Evolutionary conservation across 2,797 vertebrate genomes (phyloP).

Genomic region (Pitangus sulphuratus): DNA sequence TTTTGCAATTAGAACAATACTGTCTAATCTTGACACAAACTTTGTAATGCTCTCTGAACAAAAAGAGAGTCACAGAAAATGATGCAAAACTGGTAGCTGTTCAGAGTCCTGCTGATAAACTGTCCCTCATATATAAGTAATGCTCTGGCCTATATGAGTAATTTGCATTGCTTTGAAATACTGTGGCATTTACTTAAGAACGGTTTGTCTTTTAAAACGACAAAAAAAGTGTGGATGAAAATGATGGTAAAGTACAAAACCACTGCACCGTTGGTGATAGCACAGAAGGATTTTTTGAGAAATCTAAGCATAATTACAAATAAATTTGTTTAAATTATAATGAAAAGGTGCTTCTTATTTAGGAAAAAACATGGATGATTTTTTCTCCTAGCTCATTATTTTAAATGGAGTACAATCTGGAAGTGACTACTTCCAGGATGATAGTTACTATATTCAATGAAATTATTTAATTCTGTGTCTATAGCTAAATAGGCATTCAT

Average conservation of each 20-base stretch:
- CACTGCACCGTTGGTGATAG: background rate
- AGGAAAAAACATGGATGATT: background rate
- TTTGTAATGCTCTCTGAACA: background rate
- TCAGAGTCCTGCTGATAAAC: background rate
- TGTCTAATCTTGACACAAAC: background rate
- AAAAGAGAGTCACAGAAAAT: background rate
- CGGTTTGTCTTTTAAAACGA: background rate
- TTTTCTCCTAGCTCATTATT: background rate
- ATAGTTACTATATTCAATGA: background rate
- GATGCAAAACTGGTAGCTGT: background rate
- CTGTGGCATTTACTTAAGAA: background rate
- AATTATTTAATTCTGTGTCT: conserved; percentile 51
- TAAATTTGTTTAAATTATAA: background rate
- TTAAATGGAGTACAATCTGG: conserved; percentile 31
- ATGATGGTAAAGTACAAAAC: background rate
- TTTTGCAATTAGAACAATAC: background rate
- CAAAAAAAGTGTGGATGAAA: background rate
- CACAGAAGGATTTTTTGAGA: background rate
- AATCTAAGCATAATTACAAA: background rate
- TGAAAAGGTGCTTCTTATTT: background rate
- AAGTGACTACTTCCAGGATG: background rate
- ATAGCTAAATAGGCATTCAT: background rate
- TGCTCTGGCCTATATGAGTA: background rate
- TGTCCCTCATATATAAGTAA: background rate
- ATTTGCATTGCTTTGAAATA: background rate